Conservation (phyloP, 2,113 vertebrate genomes). For the Globicephala melas region DNA sequence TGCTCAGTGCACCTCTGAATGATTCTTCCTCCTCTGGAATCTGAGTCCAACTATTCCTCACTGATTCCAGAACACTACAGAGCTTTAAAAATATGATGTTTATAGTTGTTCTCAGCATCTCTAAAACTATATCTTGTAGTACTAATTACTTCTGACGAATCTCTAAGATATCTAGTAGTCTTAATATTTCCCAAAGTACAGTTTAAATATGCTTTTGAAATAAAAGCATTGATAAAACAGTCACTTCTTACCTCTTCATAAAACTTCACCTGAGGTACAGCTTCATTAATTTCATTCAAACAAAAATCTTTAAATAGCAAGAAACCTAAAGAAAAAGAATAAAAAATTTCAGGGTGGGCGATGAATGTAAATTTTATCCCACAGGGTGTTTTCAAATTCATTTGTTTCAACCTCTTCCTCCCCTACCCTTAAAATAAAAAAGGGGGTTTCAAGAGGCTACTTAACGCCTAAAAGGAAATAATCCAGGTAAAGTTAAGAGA, state of each 20-base stretch:
- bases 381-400: neutral
- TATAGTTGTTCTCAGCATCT: neutral
- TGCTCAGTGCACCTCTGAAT: neutral
- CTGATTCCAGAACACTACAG: too few relatives aligned
- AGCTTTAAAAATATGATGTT: neutral
- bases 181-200: slow-evolving; percentile 5
- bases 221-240: neutral
- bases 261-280: slow-evolving; percentile 97
- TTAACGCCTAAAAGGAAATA: neutral
- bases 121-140: neutral
- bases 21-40: neutral
- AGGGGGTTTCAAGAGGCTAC: neutral
- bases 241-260: slow-evolving; percentile 92
- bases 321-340: slow-evolving; percentile 86
- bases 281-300: slow-evolving; percentile 95
- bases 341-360: slow-evolving; percentile 54
- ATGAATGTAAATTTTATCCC: neutral
- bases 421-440: neutral
- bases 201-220: slow-evolving; percentile 28
- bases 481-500: neutral
- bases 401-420: neutral
- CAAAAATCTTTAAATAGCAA: slow-evolving; percentile 98
- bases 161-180: neutral
- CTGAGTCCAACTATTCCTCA: neutral
- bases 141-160: neutral